Percentiles rank a stretch among this genome's conserved stretches.
Evolutionary conservation across 2,797 vertebrate genomes (phyloP).

Genomic region (Odontamblyopus rebecca): DNA sequence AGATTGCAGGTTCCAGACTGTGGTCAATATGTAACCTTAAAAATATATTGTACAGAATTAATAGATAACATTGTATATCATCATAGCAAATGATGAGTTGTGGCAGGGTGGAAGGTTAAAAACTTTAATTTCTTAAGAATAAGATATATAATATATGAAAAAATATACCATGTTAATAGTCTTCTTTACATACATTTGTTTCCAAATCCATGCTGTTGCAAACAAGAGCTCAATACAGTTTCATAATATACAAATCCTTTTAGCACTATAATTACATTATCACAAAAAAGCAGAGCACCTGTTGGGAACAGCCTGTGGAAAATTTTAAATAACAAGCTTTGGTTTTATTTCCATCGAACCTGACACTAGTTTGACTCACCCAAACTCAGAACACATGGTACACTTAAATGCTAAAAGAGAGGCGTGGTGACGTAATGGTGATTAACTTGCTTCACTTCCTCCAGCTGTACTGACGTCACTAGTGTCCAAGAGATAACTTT

Average conservation of each 20-base stretch:
- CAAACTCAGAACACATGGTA: slow-evolving; percentile 1
- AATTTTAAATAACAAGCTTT: background rate
- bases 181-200: too few relatives aligned
- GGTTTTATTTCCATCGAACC: slow-evolving; percentile 8
- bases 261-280: background rate
- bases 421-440: slow-evolving; percentile 45
- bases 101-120: background rate
- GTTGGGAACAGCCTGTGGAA: slow-evolving; percentile 1
- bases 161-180: too few relatives aligned
- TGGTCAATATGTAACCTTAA: too few relatives aligned
- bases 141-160: too few relatives aligned
- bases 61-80: too few relatives aligned
- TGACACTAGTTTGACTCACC: slow-evolving; percentile 46
- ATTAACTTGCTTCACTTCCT: slow-evolving; percentile 64
- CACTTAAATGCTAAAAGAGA: slow-evolving; percentile 20
- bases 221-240: background rate
- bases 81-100: too few relatives aligned
- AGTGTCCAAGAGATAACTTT: slow-evolving; percentile 44
- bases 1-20: too few relatives aligned
- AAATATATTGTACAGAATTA: too few relatives aligned
- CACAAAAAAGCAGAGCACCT: slow-evolving; percentile 5
- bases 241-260: too few relatives aligned
- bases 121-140: too few relatives aligned
- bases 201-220: background rate
- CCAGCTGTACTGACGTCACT: slow-evolving; percentile 59